Evolutionary conservation across 2,888 invertebrate genomes (phyloP), one percentile per base, ranked within the genome.

Genomic region (Auanema sp.): DNA sequence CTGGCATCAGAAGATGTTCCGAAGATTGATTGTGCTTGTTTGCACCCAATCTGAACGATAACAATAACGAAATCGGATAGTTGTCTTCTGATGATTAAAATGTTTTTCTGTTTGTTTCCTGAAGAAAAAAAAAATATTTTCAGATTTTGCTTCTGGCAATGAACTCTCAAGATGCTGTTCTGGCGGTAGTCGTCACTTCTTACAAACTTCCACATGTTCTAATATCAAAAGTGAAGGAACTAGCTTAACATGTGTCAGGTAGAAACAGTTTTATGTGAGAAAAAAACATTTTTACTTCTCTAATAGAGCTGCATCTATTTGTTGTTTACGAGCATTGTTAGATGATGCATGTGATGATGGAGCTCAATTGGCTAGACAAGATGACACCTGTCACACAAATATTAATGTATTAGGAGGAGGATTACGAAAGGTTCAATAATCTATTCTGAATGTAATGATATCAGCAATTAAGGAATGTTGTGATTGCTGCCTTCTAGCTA

Each of bases 401-500:
- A 74, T 79, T 24, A 77, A 80, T 60, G 65, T 71, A 5, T 64
- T 83, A 23, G 82, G 80, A 24, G 82, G 80, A 6, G 82, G 80
- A 40, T 53, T 83, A 18, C 71, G 71, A 23, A 79, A 76, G 64
- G 80, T 77, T 8, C 41, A 40, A 10, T 2, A 14, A 8, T 52
- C 40, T 10, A 16, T 44, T 33, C 41, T 5, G 40, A 11, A 53
- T n/a, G 42, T 12, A 12, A n/a, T 21, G 10, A 21, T 41, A 11
- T 16, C 12, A 61, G 14, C 18, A 24, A n/a, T 72, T 49, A 58
- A 81, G 82, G 83, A 83, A 64, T 83, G 83, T 56, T 83, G 83
- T 61, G 83, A 83, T 53, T 83, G 83, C 58, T 83, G 83, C 61
- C 70, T 80, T 12, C 66, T 83, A 42, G 83, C 83, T 43, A 76